A percentile compares a stretch with the other conserved stretches of the same genome.
phyloP scores from a whole-genome alignment of 2,888 invertebrate species.

The Drosophila borealis region DNA sequence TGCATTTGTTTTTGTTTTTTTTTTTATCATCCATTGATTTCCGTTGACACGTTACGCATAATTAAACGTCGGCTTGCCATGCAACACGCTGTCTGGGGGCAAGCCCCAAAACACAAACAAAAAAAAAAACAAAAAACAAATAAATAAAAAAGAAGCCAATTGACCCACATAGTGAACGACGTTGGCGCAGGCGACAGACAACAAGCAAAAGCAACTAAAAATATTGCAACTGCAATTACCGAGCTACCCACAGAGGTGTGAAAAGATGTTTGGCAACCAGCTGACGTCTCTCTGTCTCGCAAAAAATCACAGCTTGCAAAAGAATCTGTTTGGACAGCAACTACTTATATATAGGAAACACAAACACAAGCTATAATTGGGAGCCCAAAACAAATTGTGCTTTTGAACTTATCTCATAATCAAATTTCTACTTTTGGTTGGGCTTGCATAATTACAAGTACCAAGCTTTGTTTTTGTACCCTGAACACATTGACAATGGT shows the following conservation, averaged over 20 bases:
- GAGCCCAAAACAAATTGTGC: slow-evolving; percentile 1
- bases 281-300: neutral
- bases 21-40: slow-evolving; percentile 41
- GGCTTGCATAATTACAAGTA: slow-evolving; percentile 11
- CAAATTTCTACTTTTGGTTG: slow-evolving; percentile 50
- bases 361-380: neutral
- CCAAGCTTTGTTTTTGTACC: neutral
- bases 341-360: neutral
- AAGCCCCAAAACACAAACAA: slow-evolving; percentile 50
- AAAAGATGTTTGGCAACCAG: slow-evolving; percentile 58
- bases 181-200: slow-evolving; percentile 24
- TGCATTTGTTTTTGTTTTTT: neutral
- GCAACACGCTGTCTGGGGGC: slow-evolving; percentile 64
- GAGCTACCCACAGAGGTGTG: slow-evolving; percentile 59
- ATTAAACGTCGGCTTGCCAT: slow-evolving; percentile 63
- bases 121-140: slow-evolving; percentile 10
- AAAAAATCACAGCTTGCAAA: slow-evolving; percentile 11
- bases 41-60: slow-evolving; percentile 73
- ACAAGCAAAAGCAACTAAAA: slow-evolving; percentile 12
- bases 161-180: slow-evolving; percentile 63
- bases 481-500: too few relatives aligned
- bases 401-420: slow-evolving; percentile 61
- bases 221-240: slow-evolving; percentile 39
- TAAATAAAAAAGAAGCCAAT: slow-evolving; percentile 33
- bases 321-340: slow-evolving; percentile 20